Percentiles rank a stretch among this genome's conserved stretches.
These are phyloP conservation scores for Lates calcarifer DNA, from an alignment of 2,113 vertebrate species.

Conservation along the genomic window DNA sequence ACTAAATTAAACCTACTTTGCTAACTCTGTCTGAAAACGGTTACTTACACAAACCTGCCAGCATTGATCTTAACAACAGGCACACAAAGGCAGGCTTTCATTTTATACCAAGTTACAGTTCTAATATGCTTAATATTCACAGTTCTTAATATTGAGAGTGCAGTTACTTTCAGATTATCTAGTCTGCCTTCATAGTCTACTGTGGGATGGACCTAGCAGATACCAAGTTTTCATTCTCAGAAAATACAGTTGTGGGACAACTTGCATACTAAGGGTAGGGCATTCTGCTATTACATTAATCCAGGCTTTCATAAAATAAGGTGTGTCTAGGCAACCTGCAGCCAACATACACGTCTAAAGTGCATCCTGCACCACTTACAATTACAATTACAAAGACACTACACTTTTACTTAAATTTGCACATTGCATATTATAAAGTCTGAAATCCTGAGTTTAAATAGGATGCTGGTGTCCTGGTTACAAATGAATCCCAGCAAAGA, in stretches of 20 bases:
- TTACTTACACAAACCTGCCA: background rate
- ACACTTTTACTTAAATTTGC: background rate
- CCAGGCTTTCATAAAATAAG: constrained; percentile 3
- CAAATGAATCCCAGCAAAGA: background rate
- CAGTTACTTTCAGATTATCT: background rate
- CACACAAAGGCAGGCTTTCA: background rate
- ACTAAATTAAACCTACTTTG: background rate
- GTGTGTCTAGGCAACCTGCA: background rate
- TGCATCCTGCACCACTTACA: background rate
- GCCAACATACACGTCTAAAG: background rate
- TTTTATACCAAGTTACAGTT: background rate
- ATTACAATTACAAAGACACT: background rate
- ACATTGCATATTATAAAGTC: background rate
- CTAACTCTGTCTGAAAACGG: background rate
- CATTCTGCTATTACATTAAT: background rate
- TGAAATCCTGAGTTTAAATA: background rate
- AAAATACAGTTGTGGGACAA: background rate
- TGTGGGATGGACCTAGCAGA: background rate
- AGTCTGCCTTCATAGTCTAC: background rate
- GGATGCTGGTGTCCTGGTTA: background rate
- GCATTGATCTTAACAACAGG: background rate
- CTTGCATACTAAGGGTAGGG: background rate
- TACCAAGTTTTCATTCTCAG: background rate
- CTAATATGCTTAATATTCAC: background rate
- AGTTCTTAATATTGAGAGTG: background rate